Base-by-base conservation (phyloP, 2,797 vertebrate genomes). In the Gymnopithys bicolor region DNA sequence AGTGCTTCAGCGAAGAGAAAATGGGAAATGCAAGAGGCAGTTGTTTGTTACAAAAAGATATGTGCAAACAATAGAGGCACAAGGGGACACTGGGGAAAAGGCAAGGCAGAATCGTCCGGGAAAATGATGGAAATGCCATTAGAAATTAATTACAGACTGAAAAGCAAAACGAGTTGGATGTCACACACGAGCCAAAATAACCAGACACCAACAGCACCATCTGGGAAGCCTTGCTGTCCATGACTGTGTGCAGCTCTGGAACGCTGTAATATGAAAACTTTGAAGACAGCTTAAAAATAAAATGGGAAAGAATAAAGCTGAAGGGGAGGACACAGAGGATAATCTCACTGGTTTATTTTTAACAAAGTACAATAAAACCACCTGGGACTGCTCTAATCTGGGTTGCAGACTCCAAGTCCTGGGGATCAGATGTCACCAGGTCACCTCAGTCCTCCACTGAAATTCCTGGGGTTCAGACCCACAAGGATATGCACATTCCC, bases 141-240 rank as follows among this genome's bases (percentile, higher is more conserved):
- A 95, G 94, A 84, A 93, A 94, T 90, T 96, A 96, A 94, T 94
- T 94, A 79, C 93, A 78, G 63, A 7, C 70, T 62, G 80, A 93
- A 58, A 90, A 83, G 85, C 55, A 86, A 95, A 88, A 33, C 46
- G 58, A 90, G 67, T 3, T 35, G 28, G 24, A 5, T 81, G 67
- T 70, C 89, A 90, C 60, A 51, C n/a, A 12, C 1, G 1, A 89
- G 67, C 60, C 89, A 88, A 56, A 91, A 87, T 6, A 93, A 69
- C 32, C 69, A 91, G 52, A 24, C 52, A 76, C 45, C 83, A 66
- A 8, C 33, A 81, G 70, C 71, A 64, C 32, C 0, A 1, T 33
- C 79, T 52, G 81, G 84, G 85, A 92, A 83, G 25, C n/a, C 4
- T 25, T 45, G 21, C 33, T 78, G 64, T 51, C 58, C 49, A 0